Evolutionary conservation across 2,797 vertebrate genomes (phyloP).

Genomic region (Myotis findleyi): DNA sequence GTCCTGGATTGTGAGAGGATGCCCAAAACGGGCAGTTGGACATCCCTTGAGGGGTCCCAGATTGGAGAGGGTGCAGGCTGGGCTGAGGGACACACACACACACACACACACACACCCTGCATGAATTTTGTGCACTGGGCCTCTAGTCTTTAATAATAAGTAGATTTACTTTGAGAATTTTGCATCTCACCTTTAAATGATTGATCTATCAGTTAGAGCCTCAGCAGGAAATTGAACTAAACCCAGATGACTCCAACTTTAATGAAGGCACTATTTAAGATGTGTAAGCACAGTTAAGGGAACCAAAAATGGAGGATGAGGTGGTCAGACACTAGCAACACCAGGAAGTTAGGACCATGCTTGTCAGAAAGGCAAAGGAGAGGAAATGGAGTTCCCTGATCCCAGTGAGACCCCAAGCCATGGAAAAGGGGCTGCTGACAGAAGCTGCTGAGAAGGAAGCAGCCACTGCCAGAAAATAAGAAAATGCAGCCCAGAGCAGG

Average conservation of each 20-base stretch:
- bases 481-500: not conserved
- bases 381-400: not conserved
- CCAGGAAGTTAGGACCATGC: not conserved
- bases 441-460: not conserved
- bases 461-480: not conserved
- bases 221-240: slow-evolving; percentile 44
- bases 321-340: not conserved
- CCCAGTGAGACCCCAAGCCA: not conserved
- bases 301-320: not conserved
- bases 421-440: not conserved
- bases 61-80: too few species aligned
- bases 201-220: not conserved
- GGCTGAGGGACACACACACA: too few species aligned
- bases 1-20: too few species aligned
- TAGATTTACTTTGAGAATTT: slow-evolving; percentile 51
- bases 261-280: not conserved
- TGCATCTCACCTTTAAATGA: slow-evolving; percentile 34
- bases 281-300: not conserved
- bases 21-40: too few species aligned
- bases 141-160: slow-evolving; percentile 43
- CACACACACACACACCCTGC: too few species aligned
- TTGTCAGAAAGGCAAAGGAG: not conserved
- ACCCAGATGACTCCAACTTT: slow-evolving; percentile 3
- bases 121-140: too few species aligned
- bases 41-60: too few species aligned